phyloP scores from a whole-genome alignment of 2,888 invertebrate genomes.

The Lepidonotus clava region DNA sequence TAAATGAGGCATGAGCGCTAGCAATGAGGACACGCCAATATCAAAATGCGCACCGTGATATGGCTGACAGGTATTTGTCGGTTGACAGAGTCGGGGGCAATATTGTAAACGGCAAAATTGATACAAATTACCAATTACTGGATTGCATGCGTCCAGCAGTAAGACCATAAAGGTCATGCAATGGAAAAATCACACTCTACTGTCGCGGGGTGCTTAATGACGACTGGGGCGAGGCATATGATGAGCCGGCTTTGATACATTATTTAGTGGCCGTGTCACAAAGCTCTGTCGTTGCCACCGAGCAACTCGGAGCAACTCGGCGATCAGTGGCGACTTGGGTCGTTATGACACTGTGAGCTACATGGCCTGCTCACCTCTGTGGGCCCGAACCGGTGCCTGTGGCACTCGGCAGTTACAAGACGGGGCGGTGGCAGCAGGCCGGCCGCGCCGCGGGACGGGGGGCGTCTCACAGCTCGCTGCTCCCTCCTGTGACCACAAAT shows the following conservation, averaged over 20 bases:
- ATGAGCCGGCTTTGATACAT: conserved; percentile 19
- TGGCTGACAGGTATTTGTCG: background rate
- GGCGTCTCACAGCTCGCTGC: conserved; percentile 1
- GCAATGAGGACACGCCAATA: background rate
- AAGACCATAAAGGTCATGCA: background rate
- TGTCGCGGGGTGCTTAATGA: background rate
- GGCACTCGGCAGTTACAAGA: background rate
- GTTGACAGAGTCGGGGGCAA: background rate
- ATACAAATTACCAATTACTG: conserved; percentile 43
- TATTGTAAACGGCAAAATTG: conserved; percentile 37
- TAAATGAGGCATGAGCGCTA: background rate
- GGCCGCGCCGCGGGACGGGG: no score
- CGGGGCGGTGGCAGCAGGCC: background rate
- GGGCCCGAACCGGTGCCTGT: background rate
- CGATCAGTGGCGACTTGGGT: background rate
- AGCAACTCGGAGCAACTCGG: background rate
- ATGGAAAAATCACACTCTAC: background rate
- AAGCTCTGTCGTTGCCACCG: background rate
- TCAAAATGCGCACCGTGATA: background rate
- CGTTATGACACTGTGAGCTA: conserved; percentile 1
- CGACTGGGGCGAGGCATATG: background rate
- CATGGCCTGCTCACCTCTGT: conserved; percentile 1
- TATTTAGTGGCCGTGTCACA: conserved; percentile 25
- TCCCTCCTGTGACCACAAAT: conserved; percentile 34
- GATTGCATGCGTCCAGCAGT: conserved; percentile 11